Percentiles rank a stretch among this genome's conserved stretches.
Conservation (phyloP, 2,113 vertebrate genomes). For the Nyctibius bracteatus region DNA sequence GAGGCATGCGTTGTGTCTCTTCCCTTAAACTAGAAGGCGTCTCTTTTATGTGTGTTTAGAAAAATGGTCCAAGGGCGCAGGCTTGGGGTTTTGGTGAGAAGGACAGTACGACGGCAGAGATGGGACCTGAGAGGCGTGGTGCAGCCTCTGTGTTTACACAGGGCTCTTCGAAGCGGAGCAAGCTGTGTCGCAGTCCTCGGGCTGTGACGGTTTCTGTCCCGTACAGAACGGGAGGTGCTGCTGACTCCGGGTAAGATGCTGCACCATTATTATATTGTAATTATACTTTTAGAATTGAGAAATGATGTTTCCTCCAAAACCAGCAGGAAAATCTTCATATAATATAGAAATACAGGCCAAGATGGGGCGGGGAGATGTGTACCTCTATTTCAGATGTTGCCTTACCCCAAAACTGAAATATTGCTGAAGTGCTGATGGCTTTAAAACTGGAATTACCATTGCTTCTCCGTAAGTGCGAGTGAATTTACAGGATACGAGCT, state of each 20-base stretch:
- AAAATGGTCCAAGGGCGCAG: no score
- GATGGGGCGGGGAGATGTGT: no score
- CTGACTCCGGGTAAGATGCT: not conserved
- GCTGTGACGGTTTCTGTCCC: no score
- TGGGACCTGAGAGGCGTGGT: not conserved
- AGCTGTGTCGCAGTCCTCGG: no score
- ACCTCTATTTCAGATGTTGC: not conserved
- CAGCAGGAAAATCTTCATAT: not conserved
- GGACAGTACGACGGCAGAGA: not conserved
- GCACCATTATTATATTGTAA: no score
- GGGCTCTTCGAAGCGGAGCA: no score
- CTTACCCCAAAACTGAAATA: not conserved
- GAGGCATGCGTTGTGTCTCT: not conserved
- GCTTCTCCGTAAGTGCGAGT: not conserved
- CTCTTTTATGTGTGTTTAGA: not conserved
- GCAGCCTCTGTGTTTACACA: rapidly evolving
- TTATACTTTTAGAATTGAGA: not conserved
- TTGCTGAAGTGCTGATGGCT: not conserved
- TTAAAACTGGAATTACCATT: not conserved
- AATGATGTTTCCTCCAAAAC: not conserved
- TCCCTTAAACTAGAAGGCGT: not conserved
- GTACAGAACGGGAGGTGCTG: not conserved
- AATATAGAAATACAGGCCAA: not conserved
- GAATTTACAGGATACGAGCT: not conserved
- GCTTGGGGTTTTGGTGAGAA: not conserved